These are phyloP conservation scores for Leptothorax acervorum DNA, from an alignment of 2,888 invertebrate genomes.

Conservation along the genomic window DNA sequence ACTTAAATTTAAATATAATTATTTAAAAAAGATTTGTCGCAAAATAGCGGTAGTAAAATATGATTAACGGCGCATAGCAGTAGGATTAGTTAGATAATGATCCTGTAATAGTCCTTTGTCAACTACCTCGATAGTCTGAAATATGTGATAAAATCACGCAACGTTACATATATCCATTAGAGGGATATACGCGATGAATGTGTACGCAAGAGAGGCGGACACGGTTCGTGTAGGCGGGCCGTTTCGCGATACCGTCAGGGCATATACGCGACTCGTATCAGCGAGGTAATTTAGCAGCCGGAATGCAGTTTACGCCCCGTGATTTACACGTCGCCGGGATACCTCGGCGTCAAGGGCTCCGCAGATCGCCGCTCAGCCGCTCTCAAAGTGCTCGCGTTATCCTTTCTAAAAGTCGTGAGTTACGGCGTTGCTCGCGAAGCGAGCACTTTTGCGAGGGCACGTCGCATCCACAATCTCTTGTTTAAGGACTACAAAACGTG, in stretches of 20 bases:
- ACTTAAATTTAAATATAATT: neutral
- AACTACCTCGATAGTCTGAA: neutral
- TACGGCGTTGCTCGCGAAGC: slow-evolving; percentile 10
- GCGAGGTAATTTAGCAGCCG: slow-evolving; percentile 68
- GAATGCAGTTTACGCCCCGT: slow-evolving; percentile 70
- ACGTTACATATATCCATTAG: slow-evolving; percentile 2
- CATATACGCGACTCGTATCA: slow-evolving; percentile 52
- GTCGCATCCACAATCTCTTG: neutral
- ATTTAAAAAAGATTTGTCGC: neutral
- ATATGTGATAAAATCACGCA: neutral
- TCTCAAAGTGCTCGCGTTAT: slow-evolving; percentile 22
- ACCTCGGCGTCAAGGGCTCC: slow-evolving; percentile 66
- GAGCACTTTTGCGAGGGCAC: neutral
- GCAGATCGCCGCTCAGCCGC: slow-evolving; percentile 44
- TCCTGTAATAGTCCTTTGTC: slow-evolving; percentile 11
- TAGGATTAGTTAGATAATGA: neutral
- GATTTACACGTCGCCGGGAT: slow-evolving; percentile 71
- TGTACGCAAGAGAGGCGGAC: slow-evolving; percentile 22
- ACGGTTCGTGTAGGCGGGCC: slow-evolving; percentile 66
- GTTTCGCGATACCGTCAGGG: slow-evolving; percentile 51
- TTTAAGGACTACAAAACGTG: neutral
- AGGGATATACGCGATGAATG: neutral
- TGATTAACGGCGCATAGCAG: neutral
- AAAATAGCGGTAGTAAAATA: neutral
- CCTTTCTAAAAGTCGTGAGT: slow-evolving; percentile 35